Conservation (phyloP, 2,888 invertebrate genomes). For the Agrochola lychnidis region DNA sequence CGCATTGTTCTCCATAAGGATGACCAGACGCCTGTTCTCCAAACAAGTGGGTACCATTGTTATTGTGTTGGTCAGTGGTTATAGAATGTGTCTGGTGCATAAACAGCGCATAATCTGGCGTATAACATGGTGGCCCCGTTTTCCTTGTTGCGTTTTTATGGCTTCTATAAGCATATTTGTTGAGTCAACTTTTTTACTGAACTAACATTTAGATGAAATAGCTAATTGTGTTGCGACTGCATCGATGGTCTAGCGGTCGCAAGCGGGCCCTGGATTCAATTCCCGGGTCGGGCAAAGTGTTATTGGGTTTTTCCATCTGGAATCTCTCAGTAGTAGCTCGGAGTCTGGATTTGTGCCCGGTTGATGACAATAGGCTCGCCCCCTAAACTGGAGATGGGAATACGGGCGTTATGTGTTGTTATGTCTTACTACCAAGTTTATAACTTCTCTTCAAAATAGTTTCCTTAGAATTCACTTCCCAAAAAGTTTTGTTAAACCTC, state of each 20-base stretch:
- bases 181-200: neutral
- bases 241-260: neutral
- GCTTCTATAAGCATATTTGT: conserved; percentile 7
- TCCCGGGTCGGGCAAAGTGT: neutral
- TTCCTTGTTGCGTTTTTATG: conserved; percentile 22
- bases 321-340: too few relatives aligned
- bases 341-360: too few relatives aligned
- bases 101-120: conserved; percentile 18
- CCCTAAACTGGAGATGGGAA: too few relatives aligned
- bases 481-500: neutral
- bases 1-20: conserved; percentile 7
- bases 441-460: neutral
- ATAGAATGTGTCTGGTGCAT: conserved; percentile 3
- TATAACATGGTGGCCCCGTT: conserved; percentile 24
- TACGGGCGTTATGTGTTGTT: too few relatives aligned
- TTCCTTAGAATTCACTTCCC: neutral
- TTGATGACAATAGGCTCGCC: neutral
- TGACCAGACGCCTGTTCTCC: neutral
- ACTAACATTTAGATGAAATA: neutral
- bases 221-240: neutral
- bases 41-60: conserved; percentile 31
- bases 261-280: neutral
- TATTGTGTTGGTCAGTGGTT: conserved; percentile 5
- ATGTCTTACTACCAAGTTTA: too few relatives aligned
- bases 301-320: neutral